phyloP scores from a whole-genome alignment of 2,113 vertebrate genomes.

The Chelonoidis abingdonii region DNA sequence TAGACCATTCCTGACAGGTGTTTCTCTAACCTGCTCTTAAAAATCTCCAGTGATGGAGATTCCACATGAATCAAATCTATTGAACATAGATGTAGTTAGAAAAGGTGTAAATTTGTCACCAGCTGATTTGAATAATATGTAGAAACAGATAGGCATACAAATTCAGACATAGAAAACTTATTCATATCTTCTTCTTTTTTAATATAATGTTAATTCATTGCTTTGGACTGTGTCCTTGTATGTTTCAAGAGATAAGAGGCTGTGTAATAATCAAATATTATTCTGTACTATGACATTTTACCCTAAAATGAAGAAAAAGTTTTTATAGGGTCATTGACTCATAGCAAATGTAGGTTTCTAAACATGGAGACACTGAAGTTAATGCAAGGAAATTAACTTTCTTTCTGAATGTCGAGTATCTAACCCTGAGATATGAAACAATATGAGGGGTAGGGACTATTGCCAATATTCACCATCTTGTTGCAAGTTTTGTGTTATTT shows the following conservation, averaged over 20 bases:
- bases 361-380: not conserved
- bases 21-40: no score
- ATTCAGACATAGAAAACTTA: not conserved
- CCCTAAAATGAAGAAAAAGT: not conserved
- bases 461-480: not conserved
- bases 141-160: not conserved
- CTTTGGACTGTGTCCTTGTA: not conserved
- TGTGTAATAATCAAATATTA: not conserved
- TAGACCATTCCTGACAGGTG: no score
- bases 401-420: not conserved
- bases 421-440: not conserved
- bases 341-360: not conserved
- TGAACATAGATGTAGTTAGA: not conserved
- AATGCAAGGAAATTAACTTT: not conserved
- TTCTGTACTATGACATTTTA: not conserved
- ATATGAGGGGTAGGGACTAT: not conserved
- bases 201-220: not conserved
- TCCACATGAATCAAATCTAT: not conserved
- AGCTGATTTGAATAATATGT: not conserved
- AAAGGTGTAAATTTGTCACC: not conserved
- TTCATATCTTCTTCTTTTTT: not conserved
- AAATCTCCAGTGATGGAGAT: no score
- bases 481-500: not conserved
- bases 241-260: not conserved
- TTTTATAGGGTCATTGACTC: not conserved